A percentile compares a stretch with the other conserved stretches of the same genome.
phyloP scores from a whole-genome alignment of 1,140 invertebrate genomes.

The Megathymus violae region DNA sequence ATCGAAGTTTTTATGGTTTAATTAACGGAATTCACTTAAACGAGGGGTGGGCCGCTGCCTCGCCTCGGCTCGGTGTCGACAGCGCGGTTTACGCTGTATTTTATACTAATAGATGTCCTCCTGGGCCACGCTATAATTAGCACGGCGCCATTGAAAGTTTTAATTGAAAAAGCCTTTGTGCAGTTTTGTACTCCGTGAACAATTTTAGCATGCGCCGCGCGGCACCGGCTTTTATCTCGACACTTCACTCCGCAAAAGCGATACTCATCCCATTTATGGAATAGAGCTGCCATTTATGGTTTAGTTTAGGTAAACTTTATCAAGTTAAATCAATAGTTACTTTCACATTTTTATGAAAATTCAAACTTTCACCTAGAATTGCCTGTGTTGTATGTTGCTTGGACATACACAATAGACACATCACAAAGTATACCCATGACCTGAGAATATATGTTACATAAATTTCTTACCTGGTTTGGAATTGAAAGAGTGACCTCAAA shows the following conservation, averaged over 20 bases:
- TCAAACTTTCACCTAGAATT: no score
- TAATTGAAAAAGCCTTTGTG: conserved; percentile 82
- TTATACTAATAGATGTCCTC: conserved; percentile 76
- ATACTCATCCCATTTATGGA: no score
- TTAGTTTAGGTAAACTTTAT: no score
- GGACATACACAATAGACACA: no score
- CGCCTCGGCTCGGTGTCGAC: conserved; percentile 51
- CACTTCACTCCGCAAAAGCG: conserved; percentile 22
- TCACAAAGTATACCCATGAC: no score
- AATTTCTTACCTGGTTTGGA: no score
- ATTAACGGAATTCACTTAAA: conserved; percentile 85
- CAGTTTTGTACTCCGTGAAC: conserved; percentile 76
- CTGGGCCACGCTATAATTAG: conserved; percentile 70
- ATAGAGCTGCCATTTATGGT: no score
- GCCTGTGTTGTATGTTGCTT: no score
- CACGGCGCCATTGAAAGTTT: conserved; percentile 77
- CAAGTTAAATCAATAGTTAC: no score
- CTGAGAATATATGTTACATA: no score
- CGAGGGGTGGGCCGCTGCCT: conserved; percentile 54
- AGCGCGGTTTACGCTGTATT: conserved; percentile 73
- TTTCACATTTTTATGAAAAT: no score
- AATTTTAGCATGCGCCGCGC: conserved; percentile 67
- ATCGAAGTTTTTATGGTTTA: conserved; percentile 85
- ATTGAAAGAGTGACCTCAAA: no score
- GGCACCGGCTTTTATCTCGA: conserved; percentile 37